phyloP scores from a whole-genome alignment of 2,797 vertebrate species.

The Okamejei kenojei region DNA sequence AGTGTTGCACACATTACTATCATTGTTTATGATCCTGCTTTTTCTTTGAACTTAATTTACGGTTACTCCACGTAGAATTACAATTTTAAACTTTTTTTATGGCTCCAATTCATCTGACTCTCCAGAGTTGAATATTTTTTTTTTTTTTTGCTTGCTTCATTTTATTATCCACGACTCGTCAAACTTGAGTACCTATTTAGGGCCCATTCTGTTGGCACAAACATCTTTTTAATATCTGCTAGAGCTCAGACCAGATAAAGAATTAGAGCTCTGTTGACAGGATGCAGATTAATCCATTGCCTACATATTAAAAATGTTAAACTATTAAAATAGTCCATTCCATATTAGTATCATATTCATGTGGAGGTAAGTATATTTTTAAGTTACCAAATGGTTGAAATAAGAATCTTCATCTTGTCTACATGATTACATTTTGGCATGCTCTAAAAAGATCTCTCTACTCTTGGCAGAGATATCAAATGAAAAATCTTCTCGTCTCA shows the following conservation, averaged over 20 bases:
- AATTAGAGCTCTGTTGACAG: background rate
- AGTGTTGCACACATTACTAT: background rate
- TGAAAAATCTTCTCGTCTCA: background rate
- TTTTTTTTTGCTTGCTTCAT: background rate
- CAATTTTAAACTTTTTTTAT: background rate
- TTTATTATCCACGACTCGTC: background rate
- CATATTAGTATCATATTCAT: background rate
- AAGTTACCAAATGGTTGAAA: background rate
- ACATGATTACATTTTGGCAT: background rate
- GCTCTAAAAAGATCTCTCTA: background rate
- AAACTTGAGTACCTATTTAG: background rate
- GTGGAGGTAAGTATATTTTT: background rate
- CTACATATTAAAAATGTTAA: background rate
- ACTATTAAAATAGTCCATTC: background rate
- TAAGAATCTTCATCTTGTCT: background rate
- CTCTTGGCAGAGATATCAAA: slow-evolving; percentile 8
- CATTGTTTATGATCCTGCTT: background rate
- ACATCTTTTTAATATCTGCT: background rate
- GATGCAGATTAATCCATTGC: background rate
- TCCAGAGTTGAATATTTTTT: background rate
- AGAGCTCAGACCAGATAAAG: background rate
- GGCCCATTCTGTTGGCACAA: background rate
- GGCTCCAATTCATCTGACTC: background rate
- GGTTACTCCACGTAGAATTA: background rate
- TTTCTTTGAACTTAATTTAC: background rate